Base-by-base conservation (phyloP, 1,140 invertebrate species). In the Neodiprion virginianus region DNA sequence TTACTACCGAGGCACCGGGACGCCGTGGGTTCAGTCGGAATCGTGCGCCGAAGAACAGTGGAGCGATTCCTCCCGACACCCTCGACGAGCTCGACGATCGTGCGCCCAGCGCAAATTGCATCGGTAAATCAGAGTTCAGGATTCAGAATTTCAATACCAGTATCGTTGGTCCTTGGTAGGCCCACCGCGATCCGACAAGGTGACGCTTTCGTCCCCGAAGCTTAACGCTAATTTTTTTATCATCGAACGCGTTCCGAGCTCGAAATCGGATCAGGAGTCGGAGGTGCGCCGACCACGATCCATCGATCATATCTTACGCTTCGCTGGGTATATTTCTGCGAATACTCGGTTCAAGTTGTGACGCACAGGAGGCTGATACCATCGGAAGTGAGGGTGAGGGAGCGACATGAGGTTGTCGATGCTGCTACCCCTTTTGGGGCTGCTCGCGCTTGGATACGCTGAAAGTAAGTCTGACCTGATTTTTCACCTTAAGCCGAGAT, bases 1-100 rank as follows among this genome's bases (percentile, higher is more conserved):
- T 87, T 81, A 84, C 85, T 87, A 85, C 83, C 85, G 83, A 78
- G 83, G 79, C 83, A 85, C 82, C 77, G 78, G 80, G 77, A 70
- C 79, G 81, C 78, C 74, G 77, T 82, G 80, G 85, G 84, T 84
- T 83, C 85, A 87, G 85, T 87, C 78, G 78, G 80, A 83, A 81
- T 82, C 84, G 85, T 80, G 85, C 85, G 76, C 82, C 85, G 81
- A 79, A 76, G 82, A 83, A 82, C 80, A 80, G 82, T 85, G 81
- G 81, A 84, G 79, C 80, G 53, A 61, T 61, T 61, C 53, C 53
- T 61, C n/a, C 53, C 53, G 53, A 61, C 8, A 61, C n/a, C 28
- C 28, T 40, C 28, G 28, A 40, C 28, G 5, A 40, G 28, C 28
- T 40, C 28, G 28, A 40, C 28, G 28, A 40, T 40, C 5, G 28